phyloP scores from a whole-genome alignment of 2,888 invertebrate species.

The Clistopyga incitator region DNA sequence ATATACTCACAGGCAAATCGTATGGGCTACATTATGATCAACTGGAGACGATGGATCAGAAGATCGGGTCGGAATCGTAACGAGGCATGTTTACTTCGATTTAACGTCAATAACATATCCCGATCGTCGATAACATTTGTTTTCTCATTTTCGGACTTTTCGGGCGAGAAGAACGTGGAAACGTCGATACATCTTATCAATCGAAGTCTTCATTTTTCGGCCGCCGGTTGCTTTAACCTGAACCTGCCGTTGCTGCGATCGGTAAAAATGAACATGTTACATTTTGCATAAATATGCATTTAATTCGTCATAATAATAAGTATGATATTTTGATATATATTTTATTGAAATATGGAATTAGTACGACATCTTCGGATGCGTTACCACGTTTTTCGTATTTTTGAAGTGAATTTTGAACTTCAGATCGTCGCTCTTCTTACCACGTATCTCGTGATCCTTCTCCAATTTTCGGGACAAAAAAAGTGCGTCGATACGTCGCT shows the following conservation, averaged over 20 bases:
- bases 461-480: too few relatives aligned
- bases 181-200: slow-evolving; percentile 77
- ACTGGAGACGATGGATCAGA: slow-evolving; percentile 72
- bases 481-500: too few relatives aligned
- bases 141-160: slow-evolving; percentile 4
- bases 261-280: too few relatives aligned
- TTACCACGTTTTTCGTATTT: too few relatives aligned
- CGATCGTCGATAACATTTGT: background rate
- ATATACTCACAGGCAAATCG: slow-evolving; percentile 76
- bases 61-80: slow-evolving; percentile 43
- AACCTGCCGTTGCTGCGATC: slow-evolving; percentile 78
- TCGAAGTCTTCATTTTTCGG: slow-evolving; percentile 77
- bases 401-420: too few relatives aligned
- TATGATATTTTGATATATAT: too few relatives aligned
- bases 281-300: too few relatives aligned
- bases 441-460: too few relatives aligned
- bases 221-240: slow-evolving; percentile 80
- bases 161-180: slow-evolving; percentile 62
- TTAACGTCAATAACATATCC: background rate
- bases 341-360: too few relatives aligned
- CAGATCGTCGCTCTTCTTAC: too few relatives aligned
- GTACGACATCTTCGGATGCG: too few relatives aligned
- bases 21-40: slow-evolving; percentile 74
- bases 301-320: too few relatives aligned
- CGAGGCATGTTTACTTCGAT: slow-evolving; percentile 50